Percentiles rank a stretch among this genome's conserved stretches.
Conservation (phyloP, 2,797 vertebrate species). For the Gadopsis marmoratus region DNA sequence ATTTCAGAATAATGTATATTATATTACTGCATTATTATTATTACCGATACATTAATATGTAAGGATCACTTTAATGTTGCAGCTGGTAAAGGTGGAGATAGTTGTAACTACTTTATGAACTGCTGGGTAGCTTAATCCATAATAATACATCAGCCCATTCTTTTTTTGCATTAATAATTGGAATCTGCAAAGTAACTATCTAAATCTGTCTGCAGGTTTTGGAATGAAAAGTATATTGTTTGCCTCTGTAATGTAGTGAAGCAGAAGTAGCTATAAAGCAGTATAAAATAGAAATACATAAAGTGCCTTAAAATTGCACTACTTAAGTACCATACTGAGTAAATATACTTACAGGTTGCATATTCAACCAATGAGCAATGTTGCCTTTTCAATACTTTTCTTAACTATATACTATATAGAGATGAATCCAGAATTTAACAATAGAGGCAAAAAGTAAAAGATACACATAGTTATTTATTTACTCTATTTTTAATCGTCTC, state of each 20-base stretch:
- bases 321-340: not conserved
- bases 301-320: not conserved
- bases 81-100: not conserved
- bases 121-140: not conserved
- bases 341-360: not conserved
- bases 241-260: not conserved
- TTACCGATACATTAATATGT: not conserved
- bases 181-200: not conserved
- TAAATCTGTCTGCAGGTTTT: not conserved
- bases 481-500: no score
- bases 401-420: not conserved
- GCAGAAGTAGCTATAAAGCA: not conserved
- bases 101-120: not conserved
- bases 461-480: not conserved
- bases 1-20: not conserved
- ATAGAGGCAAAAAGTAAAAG: not conserved
- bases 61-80: not conserved
- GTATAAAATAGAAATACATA: not conserved
- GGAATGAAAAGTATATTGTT: not conserved
- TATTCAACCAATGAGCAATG: slow-evolving; percentile 8
- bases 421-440: not conserved
- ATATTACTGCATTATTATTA: not conserved
- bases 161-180: not conserved
- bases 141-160: not conserved
- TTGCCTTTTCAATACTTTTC: slow-evolving; percentile 10